Evolutionary conservation across 2,797 vertebrate species (phyloP).

Genomic region (Intellagama lesueurii): DNA sequence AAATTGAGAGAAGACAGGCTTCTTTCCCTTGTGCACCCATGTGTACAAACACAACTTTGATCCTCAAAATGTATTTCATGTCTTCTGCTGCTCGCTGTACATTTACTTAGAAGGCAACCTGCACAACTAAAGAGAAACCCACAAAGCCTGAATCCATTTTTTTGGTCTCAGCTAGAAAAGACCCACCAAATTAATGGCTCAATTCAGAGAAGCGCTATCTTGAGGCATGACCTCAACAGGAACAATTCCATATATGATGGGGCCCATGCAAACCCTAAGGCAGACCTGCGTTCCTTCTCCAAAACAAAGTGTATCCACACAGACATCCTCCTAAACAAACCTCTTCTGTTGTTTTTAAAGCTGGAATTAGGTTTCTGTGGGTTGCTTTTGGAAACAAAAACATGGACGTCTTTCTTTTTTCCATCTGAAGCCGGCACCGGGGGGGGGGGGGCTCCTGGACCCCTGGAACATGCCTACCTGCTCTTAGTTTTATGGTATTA

Average conservation of each 20-base stretch:
- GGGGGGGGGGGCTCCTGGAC: too few relatives aligned
- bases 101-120: background rate
- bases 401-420: too few relatives aligned
- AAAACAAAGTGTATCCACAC: background rate
- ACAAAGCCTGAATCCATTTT: background rate
- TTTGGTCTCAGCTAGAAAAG: background rate
- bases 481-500: background rate
- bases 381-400: too few relatives aligned
- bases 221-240: too few relatives aligned
- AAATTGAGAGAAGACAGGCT: background rate
- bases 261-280: background rate
- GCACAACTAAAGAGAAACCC: rapidly evolving
- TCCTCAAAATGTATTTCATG: rapidly evolving
- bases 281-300: background rate
- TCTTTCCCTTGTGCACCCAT: background rate
- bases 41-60: background rate
- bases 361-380: too few relatives aligned
- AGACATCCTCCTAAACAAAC: too few relatives aligned
- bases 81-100: background rate
- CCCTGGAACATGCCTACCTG: too few relatives aligned
- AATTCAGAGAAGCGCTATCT: too few relatives aligned
- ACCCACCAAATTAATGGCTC: too few relatives aligned
- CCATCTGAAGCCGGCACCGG: too few relatives aligned
- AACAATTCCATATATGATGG: too few relatives aligned
- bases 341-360: too few relatives aligned